Evolutionary conservation across 2,797 vertebrate species (phyloP), one percentile per base, ranked within the genome.

Genomic region (Etheostoma nigrum): DNA sequence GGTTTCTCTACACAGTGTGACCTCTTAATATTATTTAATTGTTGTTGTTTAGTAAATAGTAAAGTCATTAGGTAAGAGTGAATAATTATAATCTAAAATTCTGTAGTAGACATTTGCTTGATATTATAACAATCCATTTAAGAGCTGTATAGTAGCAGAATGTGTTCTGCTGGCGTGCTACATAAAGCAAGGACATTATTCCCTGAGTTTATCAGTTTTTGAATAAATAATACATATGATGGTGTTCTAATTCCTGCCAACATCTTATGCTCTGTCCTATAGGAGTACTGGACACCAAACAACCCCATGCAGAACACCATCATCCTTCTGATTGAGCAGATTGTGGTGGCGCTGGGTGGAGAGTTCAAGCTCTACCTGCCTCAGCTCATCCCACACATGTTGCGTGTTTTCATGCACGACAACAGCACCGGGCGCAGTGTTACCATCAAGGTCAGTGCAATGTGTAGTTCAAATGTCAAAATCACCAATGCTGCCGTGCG

Each of bases 241-340:
- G 12, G 7, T 55, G 8, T 54, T 78, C 0, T 16, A 60, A 54
- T 68, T 25, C 8, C 60, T 64, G n/a, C 10, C 23, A 36, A 65
- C 44, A 44, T 74, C 8, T 60, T 68, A 0, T 79, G 23, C 51
- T 83, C 25, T 76, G 65, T 82, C 51, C 30, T 88, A 0, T 76
- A 99, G 98, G 98, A 99, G 85, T 99, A 99, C 91, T 99, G 98
- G 98, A 98, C 98, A 27, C 97, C 98, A 76, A 99, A 99, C 93
- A 99, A 98, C 81, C 98, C 98, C 18, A 99, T 99, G 91, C 98
- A 99, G 94, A 99, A 98, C 93, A 99, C 98, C 1, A 99, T 99
- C 80, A 99, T 99, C 87, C 95, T 99, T 6, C 95, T 99, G 57
- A 98, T 99, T 0, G 98, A 99, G 91, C 98, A 99, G 84, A 99